Base-by-base conservation (phyloP, 2,797 vertebrate species). In the Hyperoplus lanceolatus region DNA sequence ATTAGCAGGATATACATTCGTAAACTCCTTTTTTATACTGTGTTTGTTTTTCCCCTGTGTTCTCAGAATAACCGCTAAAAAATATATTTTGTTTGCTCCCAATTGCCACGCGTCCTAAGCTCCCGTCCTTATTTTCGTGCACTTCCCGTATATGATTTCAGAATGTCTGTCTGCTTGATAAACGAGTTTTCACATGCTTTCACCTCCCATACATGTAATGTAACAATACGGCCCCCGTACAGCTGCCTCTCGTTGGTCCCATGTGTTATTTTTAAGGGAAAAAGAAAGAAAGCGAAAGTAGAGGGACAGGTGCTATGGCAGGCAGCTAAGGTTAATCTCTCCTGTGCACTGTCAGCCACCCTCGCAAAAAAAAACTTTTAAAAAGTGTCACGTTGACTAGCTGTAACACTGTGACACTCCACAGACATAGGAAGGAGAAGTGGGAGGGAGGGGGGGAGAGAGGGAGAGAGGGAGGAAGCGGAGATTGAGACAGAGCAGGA, bases 371-470 rank as follows among this genome's bases (percentile, higher is more conserved):
- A 29, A 29, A 29, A 29, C 29, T 89, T 93, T 90, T 83, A 85
- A 88, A 93, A 93, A 90, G 89, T 93, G 91, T 92, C 91, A 92
- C 86, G 90, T 90, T 89, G 92, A 90, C 89, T 89, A 55, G 85
- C 91, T 82, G 82, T 86, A 88, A 87, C 90, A 86, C 83, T 2
- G 73, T 91, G 92, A 93, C 89, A 92, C 86, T 92, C 85, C 43
- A 83, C 92, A 92, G 92, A 90, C 89, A 82, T 59, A 73, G 77
- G 84, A 87, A 77, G 84, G 88, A 70, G 81, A 81, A 74, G 85
- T 65, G 73, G 81, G 81, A 74, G 80, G 75, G 63, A 59, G 58
- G 71, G 74, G 65, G 57, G 59, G 69, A 81, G 76, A 49, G 50
- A 57, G 49, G 57, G 63, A 73, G 69, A 66, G 48, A 79, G 43